These are phyloP conservation scores for Pocillopora damicornis DNA, from an alignment of 64 coral and sea anemone genomes.

Conservation along the genomic window DNA sequence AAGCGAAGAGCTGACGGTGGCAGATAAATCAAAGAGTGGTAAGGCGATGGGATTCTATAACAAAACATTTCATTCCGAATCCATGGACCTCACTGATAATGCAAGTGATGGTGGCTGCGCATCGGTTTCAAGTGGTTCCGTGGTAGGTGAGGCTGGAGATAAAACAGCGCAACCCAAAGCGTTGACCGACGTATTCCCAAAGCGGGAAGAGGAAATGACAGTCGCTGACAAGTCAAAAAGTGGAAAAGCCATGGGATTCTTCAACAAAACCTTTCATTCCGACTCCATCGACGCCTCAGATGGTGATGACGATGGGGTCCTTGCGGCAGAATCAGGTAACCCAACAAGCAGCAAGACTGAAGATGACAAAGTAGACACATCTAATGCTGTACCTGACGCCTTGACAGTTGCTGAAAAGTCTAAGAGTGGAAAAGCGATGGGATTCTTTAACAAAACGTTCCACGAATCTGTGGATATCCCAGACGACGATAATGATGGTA, in stretches of 20 bases:
- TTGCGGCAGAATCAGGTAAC: not conserved
- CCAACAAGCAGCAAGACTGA: not conserved
- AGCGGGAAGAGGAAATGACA: not conserved
- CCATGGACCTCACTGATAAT: slow-evolving; percentile 4
- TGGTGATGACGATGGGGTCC: not conserved
- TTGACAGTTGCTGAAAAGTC: not conserved
- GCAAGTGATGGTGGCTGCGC: not conserved
- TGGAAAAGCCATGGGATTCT: slow-evolving; percentile 11
- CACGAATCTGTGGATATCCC: not conserved
- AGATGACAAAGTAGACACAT: too few relatives aligned
- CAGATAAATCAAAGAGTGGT: not conserved
- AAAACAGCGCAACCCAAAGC: not conserved
- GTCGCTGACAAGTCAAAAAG: not conserved
- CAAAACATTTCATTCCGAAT: slow-evolving; percentile 7
- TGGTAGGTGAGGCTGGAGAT: not conserved
- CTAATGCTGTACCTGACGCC: too few relatives aligned
- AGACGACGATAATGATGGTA: not conserved
- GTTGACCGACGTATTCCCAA: not conserved
- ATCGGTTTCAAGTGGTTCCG: not conserved
- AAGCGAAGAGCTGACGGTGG: not conserved
- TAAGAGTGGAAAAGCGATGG: not conserved
- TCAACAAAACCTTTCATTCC: slow-evolving; percentile 11
- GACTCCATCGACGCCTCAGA: slow-evolving; percentile 12
- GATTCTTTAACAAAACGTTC: not conserved
- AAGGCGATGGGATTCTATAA: slow-evolving; percentile 16